Evolutionary conservation across 92 coral and sea anemone genomes (phyloP), one percentile per base, ranked within the genome.

Genomic region (Parazoanthus swiftii): DNA sequence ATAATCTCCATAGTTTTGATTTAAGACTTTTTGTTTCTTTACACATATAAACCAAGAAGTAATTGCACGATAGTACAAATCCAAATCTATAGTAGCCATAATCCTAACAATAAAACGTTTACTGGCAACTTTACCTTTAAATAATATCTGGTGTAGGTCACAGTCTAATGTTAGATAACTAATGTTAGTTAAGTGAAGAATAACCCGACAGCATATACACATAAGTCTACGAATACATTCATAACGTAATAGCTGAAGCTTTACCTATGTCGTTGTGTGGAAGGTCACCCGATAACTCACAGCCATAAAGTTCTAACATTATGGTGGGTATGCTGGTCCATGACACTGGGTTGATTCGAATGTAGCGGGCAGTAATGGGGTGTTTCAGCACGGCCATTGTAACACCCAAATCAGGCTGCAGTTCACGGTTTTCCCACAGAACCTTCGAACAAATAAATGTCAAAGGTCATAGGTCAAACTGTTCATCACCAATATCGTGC

Each of bases 331-430:
- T 51, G 18, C 26, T 50, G 67, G 3, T 79, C 82, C 82, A 79
- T 10, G 82, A 50, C 3, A 79, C 63, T 25, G 82, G 82, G 63
- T 79, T 79, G 65, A 79, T 79, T 14, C 82, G 59, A 39, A 79
- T 14, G 39, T 50, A 79, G 3, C 20, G 59, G 65, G 82, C 23
- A 15, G 29, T 26, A 8, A 51, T 25, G 65, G 82, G 67, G 18
- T 3, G 13, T 44, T 50, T 48, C 82, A 79, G 37, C 42, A 50
- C 42, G 21, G 39, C 50, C 18, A 79, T n/a, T 23, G 37, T 54
- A 78, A 78, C 35, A 9, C 58, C 63, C 18, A 43, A 39, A 77
- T 18, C 42, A 39, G 42, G 42, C 42, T 39, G 14, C 58, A 16
- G 26, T 26, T 48, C 81, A 8, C 11, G 63, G 38, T 5, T 79